Conservation (phyloP, 2,113 vertebrate genomes). For the Hypocryptadius cinnamomeus region DNA sequence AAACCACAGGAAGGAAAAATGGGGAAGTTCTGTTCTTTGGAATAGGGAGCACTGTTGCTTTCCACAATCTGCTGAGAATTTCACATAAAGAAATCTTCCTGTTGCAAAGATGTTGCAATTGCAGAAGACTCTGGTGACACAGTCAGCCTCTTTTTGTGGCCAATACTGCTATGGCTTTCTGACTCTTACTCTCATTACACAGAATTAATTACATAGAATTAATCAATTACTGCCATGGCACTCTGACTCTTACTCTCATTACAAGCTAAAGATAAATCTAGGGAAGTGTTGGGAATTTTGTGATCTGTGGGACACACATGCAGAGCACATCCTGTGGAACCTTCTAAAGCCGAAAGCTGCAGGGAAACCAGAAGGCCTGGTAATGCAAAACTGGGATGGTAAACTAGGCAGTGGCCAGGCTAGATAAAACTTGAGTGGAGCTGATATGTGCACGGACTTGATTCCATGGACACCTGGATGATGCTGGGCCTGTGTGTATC, state of each 20-base stretch:
- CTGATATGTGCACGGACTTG: background rate
- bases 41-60: background rate
- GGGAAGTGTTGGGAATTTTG: background rate
- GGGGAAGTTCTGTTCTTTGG: background rate
- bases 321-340: background rate
- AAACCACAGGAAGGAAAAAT: background rate
- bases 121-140: background rate
- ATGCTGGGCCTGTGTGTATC: background rate
- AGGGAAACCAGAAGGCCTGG: background rate
- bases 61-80: background rate
- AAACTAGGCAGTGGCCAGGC: background rate
- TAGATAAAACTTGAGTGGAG: background rate
- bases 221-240: background rate
- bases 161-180: background rate
- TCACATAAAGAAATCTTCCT: background rate
- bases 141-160: background rate
- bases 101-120: background rate
- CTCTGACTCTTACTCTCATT: background rate
- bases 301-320: background rate
- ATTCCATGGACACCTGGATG: background rate
- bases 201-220: background rate
- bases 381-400: background rate
- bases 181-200: background rate
- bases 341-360: background rate
- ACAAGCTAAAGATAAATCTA: background rate